Percentiles rank a stretch among this genome's conserved stretches.
Evolutionary conservation across 2,888 invertebrate genomes (phyloP).

Genomic region (Dryobotodes eremita): DNA sequence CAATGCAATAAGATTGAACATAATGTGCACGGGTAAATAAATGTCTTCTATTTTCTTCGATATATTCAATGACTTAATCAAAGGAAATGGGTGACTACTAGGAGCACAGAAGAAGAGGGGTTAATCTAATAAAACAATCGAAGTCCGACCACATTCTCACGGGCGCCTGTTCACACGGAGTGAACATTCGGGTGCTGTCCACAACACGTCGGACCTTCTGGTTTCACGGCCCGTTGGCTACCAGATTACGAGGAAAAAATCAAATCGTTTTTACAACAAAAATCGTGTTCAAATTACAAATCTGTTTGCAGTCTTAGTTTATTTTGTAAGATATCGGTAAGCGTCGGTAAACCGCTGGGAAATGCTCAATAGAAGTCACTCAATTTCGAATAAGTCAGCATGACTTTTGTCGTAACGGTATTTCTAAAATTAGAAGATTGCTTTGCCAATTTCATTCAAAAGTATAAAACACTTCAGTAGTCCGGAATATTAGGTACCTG

Average conservation of each 20-base stretch:
- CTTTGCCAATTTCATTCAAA: slow-evolving; percentile 40
- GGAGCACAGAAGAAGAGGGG: slow-evolving; percentile 23
- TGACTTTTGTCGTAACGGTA: slow-evolving; percentile 53
- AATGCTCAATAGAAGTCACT: slow-evolving; percentile 65
- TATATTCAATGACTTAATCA: slow-evolving; percentile 1
- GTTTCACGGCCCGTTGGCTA: slow-evolving; percentile 87
- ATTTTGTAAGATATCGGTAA: slow-evolving; percentile 70
- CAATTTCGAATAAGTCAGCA: slow-evolving; percentile 48
- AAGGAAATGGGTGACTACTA: slow-evolving; percentile 30
- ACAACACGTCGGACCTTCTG: slow-evolving; percentile 82
- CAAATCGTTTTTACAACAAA: slow-evolving; percentile 65
- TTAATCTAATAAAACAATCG: slow-evolving; percentile 70
- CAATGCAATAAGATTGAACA: slow-evolving; percentile 5
- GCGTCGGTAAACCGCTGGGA: slow-evolving; percentile 70
- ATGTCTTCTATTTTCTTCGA: slow-evolving; percentile 8
- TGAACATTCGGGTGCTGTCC: slow-evolving; percentile 77
- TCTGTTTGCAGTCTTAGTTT: slow-evolving; percentile 67
- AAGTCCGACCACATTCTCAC: slow-evolving; percentile 85
- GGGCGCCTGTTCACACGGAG: slow-evolving; percentile 80
- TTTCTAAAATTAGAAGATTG: slow-evolving; percentile 55
- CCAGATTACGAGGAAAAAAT: slow-evolving; percentile 70
- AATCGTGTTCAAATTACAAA: slow-evolving; percentile 69
- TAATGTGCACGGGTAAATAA: not conserved
- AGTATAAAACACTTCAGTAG: not conserved
- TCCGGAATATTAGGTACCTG: not conserved